Base-by-base conservation (phyloP, 2,888 invertebrate genomes). In the Arenicola marina region DNA sequence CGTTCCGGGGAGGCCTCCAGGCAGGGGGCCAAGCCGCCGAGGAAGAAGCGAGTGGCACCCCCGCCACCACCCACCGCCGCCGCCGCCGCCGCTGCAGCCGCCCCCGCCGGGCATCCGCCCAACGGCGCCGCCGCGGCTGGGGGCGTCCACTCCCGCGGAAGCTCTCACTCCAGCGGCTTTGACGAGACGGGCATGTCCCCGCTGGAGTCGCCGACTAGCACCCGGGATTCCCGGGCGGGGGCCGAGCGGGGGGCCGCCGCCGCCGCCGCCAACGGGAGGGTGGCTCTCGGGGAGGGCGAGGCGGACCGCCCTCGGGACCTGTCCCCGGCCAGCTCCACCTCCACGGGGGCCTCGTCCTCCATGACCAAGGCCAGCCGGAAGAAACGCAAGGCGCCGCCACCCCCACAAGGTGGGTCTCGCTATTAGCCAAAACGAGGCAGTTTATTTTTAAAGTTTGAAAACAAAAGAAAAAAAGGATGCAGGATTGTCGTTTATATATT, bases 161-260 rank as follows among this genome's bases (percentile, higher is more conserved):
- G 89, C 80, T 89, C 89, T 67, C 90, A 90, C 78, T 90, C 89
- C 72, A 89, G 89, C 62, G 90, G 89, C 0, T 89, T 89, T 77
- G 89, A 90, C 78, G 90, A 90, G 86, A 88, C 55, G 1, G 38
- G 38, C 21, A 28, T 62, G 11, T 58, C 62, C 2, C 62, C 62
- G 1, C 26, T 62, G 3, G 62, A 62, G 32, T 62, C 62, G 2
- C 62, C 62, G 11, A 45, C 51, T 7, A 24, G 48, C 26, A 7
- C 26, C 15, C 38, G 11, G 18, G 18, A 38, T 18, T n/a, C 18
- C 24, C 7, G 7, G 15, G 18, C 7, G 26, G n/a, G 18, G 18
- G 24, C 11, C 7, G 48, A 11, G 11, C 11, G 48, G 18, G 18
- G 11, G 38, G 18, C 38, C 18, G 38, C 38, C 18, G 38, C 18